Percentiles rank a stretch among this genome's conserved stretches.
These are phyloP conservation scores for Bubo bubo DNA, from an alignment of 2,113 vertebrate genomes.

Conservation along the genomic window DNA sequence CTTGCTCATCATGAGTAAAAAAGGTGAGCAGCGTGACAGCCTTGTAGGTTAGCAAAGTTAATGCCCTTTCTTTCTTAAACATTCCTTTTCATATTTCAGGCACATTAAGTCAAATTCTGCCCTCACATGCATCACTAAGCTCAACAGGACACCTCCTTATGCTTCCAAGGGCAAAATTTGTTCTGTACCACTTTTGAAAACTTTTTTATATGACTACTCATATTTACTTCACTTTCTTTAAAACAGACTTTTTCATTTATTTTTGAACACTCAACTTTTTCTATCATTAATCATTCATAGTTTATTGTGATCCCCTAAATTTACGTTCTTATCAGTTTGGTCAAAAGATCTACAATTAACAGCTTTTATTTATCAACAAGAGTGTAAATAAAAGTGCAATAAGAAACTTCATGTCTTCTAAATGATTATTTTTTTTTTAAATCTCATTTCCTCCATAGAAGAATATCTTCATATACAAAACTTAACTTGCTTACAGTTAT, in stretches of 20 bases:
- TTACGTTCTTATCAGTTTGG: not conserved
- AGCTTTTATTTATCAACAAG: not conserved
- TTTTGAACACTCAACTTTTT: not conserved
- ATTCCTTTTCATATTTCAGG: constrained; percentile 6
- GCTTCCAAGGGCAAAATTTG: constrained; percentile 20
- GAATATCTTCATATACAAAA: not conserved
- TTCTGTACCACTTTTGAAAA: not conserved
- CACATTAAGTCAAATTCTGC: constrained; percentile 23
- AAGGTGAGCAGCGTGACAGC: not conserved
- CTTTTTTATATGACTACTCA: not conserved
- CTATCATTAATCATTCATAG: not conserved
- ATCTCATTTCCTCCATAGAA: not conserved
- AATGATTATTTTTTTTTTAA: not conserved
- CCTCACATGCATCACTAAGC: constrained; percentile 39
- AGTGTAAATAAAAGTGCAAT: not conserved
- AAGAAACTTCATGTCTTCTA: not conserved
- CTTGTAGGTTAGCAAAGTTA: not conserved
- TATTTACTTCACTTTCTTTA: not conserved
- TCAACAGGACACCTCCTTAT: constrained; percentile 35
- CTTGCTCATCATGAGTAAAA: not conserved
- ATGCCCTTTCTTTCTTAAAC: not conserved
- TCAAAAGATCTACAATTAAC: not conserved
- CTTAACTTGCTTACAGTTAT: not conserved
- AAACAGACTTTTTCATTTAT: not conserved
- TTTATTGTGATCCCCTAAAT: not conserved